These are phyloP conservation scores for Notolabrus celidotus DNA, from an alignment of 2,797 vertebrate genomes.

Conservation along the genomic window DNA sequence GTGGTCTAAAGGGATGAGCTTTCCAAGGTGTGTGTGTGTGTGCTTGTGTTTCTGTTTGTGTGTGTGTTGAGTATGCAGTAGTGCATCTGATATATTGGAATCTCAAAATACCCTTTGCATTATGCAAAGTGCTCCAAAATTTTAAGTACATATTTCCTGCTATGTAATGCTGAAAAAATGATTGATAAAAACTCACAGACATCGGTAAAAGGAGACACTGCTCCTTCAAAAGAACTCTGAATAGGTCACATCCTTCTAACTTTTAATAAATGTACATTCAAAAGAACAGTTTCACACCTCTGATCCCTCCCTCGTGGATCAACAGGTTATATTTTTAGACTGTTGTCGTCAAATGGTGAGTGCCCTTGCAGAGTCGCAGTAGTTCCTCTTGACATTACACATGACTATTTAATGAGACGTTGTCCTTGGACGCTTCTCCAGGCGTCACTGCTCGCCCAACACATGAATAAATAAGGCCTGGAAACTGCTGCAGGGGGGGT, in stretches of 20 bases:
- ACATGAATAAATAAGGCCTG: conserved; percentile 64
- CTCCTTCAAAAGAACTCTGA: neutral
- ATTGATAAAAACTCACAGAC: neutral
- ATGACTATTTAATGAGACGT: conserved; percentile 68
- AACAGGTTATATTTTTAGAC: conserved; percentile 13
- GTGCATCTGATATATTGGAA: too few species aligned
- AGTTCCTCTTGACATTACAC: conserved; percentile 37
- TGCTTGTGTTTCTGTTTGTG: too few species aligned
- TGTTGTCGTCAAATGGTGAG: conserved; percentile 3
- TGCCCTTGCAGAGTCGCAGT: conserved; percentile 39
- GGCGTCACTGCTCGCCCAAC: conserved; percentile 52
- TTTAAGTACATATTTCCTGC: neutral
- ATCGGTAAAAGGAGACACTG: neutral
- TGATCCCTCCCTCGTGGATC: neutral
- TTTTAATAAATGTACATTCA: neutral
- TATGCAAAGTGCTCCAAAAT: too few species aligned
- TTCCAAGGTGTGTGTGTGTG: too few species aligned
- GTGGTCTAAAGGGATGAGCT: too few species aligned
- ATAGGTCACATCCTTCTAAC: neutral
- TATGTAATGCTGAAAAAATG: too few species aligned
- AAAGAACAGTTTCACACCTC: conserved; percentile 5
- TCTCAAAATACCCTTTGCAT: too few species aligned
- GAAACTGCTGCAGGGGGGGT: conserved; percentile 49
- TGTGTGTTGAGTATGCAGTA: too few species aligned
- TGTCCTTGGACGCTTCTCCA: conserved; percentile 67